Percentiles rank a stretch among this genome's conserved stretches.
Conservation (phyloP, 2,888 invertebrate species). For the Acronicta aceris region DNA sequence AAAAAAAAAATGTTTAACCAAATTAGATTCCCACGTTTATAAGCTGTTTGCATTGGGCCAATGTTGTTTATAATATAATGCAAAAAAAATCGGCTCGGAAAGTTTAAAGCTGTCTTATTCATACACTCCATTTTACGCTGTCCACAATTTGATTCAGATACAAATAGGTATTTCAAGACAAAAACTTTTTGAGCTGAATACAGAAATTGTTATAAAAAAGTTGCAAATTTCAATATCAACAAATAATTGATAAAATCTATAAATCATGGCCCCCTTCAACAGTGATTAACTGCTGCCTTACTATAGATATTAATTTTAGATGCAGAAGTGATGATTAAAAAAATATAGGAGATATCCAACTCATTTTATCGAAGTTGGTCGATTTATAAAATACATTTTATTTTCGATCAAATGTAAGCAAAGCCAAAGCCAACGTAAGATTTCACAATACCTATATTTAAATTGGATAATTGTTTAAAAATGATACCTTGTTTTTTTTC, state of each 20-base stretch:
- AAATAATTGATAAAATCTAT: too few relatives aligned
- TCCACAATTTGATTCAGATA: not conserved
- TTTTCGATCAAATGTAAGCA: too few relatives aligned
- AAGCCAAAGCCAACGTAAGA: not conserved
- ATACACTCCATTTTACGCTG: not conserved
- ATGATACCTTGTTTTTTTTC: too few relatives aligned
- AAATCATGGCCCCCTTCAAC: not conserved
- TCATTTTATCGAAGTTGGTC: too few relatives aligned
- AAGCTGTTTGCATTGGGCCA: slow-evolving; percentile 6
- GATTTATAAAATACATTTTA: too few relatives aligned
- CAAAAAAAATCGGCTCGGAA: slow-evolving; percentile 17
- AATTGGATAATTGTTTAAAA: too few relatives aligned
- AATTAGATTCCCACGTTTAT: slow-evolving; percentile 37
- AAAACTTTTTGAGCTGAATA: slow-evolving; percentile 18
- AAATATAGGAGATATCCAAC: too few relatives aligned
- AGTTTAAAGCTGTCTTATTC: slow-evolving; percentile 1
- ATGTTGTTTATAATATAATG: slow-evolving; percentile 7
- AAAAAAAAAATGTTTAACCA: slow-evolving; percentile 26
- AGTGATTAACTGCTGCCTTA: slow-evolving; percentile 44
- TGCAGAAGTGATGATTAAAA: slow-evolving; percentile 33
- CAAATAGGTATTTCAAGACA: not conserved
- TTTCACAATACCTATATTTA: not conserved
- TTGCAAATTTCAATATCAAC: not conserved
- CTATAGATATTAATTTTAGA: slow-evolving; percentile 18
- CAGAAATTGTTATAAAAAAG: not conserved